These are phyloP conservation scores for Bambusicola thoracicus DNA, from an alignment of 2,113 vertebrate genomes.

Conservation along the genomic window DNA sequence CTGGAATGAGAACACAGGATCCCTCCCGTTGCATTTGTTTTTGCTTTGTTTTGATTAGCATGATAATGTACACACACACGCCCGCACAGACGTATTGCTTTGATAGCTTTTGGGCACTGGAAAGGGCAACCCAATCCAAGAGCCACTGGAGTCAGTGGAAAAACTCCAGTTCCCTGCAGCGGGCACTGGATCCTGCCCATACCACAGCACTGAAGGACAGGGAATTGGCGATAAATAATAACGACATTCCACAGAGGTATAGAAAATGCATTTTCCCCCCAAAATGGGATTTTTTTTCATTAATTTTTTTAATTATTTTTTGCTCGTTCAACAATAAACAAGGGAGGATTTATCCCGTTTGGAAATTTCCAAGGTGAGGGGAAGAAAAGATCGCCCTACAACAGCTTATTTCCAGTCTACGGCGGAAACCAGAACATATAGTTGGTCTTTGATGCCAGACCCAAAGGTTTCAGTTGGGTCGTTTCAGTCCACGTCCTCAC, in stretches of 20 bases:
- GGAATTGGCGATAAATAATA: not conserved
- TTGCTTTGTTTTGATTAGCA: slow-evolving; percentile 55
- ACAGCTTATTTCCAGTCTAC: not conserved
- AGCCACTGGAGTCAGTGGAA: slow-evolving; percentile 24
- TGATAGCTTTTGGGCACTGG: slow-evolving; percentile 41
- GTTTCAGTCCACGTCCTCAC: not conserved
- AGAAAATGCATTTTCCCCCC: not conserved
- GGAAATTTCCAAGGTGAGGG: not conserved
- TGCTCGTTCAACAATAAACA: not conserved
- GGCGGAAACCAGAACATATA: not conserved
- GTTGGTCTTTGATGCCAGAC: not conserved
- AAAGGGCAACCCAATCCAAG: slow-evolving; percentile 30
- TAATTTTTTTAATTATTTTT: not conserved
- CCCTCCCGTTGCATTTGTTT: slow-evolving; percentile 12
- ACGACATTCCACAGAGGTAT: not conserved
- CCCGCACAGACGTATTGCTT: not conserved
- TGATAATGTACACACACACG: not conserved
- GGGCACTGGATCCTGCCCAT: slow-evolving; percentile 42
- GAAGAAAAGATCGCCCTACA: not conserved
- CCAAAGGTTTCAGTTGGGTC: not conserved
- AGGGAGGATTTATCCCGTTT: not conserved
- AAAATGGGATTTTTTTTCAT: not conserved
- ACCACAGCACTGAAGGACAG: not conserved
- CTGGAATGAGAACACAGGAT: slow-evolving; percentile 57
- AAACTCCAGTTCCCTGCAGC: slow-evolving; percentile 46